phyloP scores from a whole-genome alignment of 2,888 invertebrate genomes.

The Zygogramma bicolorata region DNA sequence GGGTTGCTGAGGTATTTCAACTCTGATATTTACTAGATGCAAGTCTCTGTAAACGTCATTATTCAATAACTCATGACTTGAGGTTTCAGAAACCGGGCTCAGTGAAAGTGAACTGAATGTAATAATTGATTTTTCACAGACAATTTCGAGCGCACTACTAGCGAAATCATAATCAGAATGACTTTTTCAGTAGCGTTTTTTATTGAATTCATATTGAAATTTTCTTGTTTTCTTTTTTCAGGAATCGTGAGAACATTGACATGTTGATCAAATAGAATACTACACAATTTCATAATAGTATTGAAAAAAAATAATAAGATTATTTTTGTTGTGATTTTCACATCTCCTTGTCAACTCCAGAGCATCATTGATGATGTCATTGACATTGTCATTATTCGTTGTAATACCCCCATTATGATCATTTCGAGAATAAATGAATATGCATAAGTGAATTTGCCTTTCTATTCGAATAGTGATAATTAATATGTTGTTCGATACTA shows the following conservation, averaged over 20 bases:
- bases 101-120: constrained; percentile 5
- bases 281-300: no score
- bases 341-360: no score
- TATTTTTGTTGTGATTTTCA: no score
- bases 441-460: neutral
- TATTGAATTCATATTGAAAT: neutral
- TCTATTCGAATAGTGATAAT: neutral
- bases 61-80: neutral
- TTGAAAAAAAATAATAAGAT: no score
- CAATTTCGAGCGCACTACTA: no score
- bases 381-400: no score
- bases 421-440: neutral
- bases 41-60: neutral
- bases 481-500: neutral
- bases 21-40: neutral
- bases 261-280: no score
- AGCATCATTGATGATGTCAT: no score
- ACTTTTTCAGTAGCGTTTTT: neutral
- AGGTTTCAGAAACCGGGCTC: constrained; percentile 2
- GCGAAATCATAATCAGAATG: neutral
- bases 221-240: neutral
- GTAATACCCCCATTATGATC: no score
- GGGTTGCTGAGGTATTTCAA: neutral
- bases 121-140: no score
- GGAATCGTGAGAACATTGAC: no score